Percentiles rank a stretch among this genome's conserved stretches.
Conservation (phyloP, 2,888 invertebrate species). For the Listrodromus nycthemerus region DNA sequence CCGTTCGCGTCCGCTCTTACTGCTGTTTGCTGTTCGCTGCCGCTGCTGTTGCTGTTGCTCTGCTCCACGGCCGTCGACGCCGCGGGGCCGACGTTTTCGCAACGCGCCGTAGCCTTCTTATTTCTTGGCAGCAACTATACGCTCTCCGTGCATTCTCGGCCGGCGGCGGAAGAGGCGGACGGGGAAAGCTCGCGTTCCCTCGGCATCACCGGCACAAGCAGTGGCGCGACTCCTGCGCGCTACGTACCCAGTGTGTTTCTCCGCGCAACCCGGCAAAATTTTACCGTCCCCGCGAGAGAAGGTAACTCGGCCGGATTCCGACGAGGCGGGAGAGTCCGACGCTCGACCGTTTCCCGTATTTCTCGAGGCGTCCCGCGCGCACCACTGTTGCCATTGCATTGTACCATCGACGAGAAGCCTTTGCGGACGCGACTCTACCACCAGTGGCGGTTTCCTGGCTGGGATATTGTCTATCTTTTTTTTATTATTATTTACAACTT, state of each 20-base stretch:
- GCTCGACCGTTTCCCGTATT: conserved; percentile 1
- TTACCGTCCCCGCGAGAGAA: conserved; percentile 24
- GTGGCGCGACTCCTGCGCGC: conserved; percentile 61
- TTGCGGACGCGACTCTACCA: too few species aligned
- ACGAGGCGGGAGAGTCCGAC: conserved; percentile 9
- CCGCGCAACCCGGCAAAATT: conserved; percentile 39
- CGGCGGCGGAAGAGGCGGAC: neutral
- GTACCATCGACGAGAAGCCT: too few species aligned
- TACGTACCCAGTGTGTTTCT: conserved; percentile 29
- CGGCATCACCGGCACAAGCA: conserved; percentile 62
- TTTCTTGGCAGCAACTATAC: conserved; percentile 76
- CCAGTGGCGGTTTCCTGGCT: too few species aligned
- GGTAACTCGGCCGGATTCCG: conserved; percentile 41
- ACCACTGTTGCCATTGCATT: too few species aligned
- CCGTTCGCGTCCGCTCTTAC: conserved; percentile 38
- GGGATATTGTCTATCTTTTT: too few species aligned
- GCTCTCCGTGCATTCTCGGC: conserved; percentile 27
- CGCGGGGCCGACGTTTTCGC: conserved; percentile 79
- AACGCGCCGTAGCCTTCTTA: conserved; percentile 79
- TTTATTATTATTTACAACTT: too few species aligned
- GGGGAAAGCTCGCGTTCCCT: conserved; percentile 67
- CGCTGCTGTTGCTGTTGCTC: conserved; percentile 12
- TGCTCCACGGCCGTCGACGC: conserved; percentile 44
- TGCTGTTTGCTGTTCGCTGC: conserved; percentile 1
- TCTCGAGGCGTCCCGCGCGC: neutral